These are phyloP conservation scores for Agrenia bidenticulata DNA, from an alignment of 2,888 invertebrate genomes.

Conservation along the genomic window DNA sequence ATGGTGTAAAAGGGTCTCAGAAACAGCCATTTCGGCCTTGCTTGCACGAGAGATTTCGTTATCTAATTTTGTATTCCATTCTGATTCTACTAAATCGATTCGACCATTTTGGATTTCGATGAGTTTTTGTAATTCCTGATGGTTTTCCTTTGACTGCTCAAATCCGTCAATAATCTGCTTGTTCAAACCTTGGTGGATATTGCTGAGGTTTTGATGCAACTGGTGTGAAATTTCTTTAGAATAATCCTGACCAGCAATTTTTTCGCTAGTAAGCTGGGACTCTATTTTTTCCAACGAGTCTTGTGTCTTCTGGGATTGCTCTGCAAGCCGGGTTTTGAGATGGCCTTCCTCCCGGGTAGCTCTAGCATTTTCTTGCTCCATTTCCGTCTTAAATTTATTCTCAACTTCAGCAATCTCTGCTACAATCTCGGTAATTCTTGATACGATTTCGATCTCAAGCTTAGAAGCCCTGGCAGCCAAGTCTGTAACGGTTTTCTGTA, in stretches of 20 bases:
- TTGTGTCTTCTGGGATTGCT: too few relatives aligned
- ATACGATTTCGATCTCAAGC: neutral
- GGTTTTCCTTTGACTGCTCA: neutral
- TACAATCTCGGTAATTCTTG: neutral
- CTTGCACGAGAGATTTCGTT: constrained; percentile 5
- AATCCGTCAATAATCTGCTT: too few relatives aligned
- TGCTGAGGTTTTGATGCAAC: too few relatives aligned
- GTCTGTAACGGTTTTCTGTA: neutral
- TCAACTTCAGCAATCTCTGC: neutral
- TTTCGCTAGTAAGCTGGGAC: too few relatives aligned
- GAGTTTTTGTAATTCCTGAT: neutral
- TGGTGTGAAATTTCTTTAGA: too few relatives aligned
- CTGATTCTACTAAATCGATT: neutral
- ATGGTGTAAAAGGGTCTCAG: too few relatives aligned
- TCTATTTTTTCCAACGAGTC: too few relatives aligned
- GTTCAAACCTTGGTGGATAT: too few relatives aligned
- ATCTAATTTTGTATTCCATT: neutral
- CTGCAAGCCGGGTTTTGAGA: too few relatives aligned
- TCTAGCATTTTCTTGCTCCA: neutral
- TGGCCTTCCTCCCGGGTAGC: neutral
- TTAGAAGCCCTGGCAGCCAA: constrained; percentile 3
- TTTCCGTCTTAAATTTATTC: neutral
- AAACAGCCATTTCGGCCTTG: constrained; percentile 9
- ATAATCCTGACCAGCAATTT: too few relatives aligned
- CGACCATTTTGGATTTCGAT: neutral